These are phyloP conservation scores for Phalacrocorax aristotelis DNA, from an alignment of 2,113 vertebrate species.

Conservation along the genomic window DNA sequence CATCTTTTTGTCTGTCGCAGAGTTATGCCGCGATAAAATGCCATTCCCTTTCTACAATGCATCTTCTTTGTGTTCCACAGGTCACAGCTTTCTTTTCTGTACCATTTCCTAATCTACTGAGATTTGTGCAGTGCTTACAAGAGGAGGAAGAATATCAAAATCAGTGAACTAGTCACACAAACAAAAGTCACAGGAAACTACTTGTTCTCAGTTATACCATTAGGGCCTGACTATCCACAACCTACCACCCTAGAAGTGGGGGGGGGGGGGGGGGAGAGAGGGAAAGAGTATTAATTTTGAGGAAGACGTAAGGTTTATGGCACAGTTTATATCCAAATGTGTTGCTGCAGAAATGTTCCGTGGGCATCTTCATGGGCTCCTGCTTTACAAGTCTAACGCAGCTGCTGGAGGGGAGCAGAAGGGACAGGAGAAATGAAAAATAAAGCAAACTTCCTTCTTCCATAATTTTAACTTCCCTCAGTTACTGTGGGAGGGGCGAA, in stretches of 20 bases:
- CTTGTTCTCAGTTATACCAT: not conserved
- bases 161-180: not conserved
- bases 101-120: not conserved
- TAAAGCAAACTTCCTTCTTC: not conserved
- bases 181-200: not conserved
- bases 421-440: not conserved
- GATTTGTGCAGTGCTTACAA: not conserved
- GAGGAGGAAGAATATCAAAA: not conserved
- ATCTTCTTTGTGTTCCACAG: not conserved
- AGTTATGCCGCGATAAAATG: constrained; percentile 9
- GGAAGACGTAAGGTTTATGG: not conserved
- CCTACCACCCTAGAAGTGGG: not conserved
- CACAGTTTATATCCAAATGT: not conserved
- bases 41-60: not conserved
- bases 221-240: not conserved
- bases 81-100: not conserved
- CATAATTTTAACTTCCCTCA: not conserved
- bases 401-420: not conserved
- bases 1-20: not conserved
- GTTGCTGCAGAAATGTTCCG: not conserved
- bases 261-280: not conserved
- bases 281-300: not conserved
- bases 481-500: not conserved
- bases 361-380: not conserved
- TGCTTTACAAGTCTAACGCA: not conserved